phyloP scores from a whole-genome alignment of 2,797 vertebrate genomes.

The Fratercula arctica region DNA sequence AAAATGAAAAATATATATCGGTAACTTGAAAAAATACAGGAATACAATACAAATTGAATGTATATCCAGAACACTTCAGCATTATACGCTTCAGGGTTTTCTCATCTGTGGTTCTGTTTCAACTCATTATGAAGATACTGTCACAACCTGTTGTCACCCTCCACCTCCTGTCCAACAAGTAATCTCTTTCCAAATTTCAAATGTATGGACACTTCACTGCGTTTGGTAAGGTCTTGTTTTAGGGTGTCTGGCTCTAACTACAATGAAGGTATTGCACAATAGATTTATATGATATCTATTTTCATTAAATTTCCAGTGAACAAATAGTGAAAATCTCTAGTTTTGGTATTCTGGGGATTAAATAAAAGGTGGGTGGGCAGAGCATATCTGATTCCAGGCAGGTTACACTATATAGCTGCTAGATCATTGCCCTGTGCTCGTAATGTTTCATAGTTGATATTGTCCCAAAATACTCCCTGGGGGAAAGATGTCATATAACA shows the following conservation, averaged over 20 bases:
- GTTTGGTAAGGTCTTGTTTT: background rate
- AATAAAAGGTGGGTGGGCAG: rapidly evolving
- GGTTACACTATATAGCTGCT: background rate
- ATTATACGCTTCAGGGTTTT: rapidly evolving
- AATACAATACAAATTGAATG: background rate
- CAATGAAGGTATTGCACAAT: background rate
- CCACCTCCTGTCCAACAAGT: rapidly evolving
- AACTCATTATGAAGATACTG: background rate
- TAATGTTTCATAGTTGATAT: background rate
- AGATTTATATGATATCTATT: background rate
- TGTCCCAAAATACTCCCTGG: background rate
- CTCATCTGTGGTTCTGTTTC: background rate
- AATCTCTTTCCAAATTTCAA: background rate
- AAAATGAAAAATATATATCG: background rate
- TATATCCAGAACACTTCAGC: background rate
- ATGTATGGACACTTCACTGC: background rate
- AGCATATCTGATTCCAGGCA: background rate
- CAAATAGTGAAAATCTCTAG: background rate
- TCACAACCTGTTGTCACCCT: rapidly evolving
- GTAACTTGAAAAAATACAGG: background rate
- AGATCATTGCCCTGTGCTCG: background rate
- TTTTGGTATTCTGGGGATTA: background rate
- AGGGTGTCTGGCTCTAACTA: background rate
- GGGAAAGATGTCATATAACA: background rate
- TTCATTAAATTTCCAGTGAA: background rate